Percentiles rank a stretch among this genome's conserved stretches.
These are phyloP conservation scores for Protonemura montana DNA, from an alignment of 2,888 invertebrate genomes.

Conservation along the genomic window DNA sequence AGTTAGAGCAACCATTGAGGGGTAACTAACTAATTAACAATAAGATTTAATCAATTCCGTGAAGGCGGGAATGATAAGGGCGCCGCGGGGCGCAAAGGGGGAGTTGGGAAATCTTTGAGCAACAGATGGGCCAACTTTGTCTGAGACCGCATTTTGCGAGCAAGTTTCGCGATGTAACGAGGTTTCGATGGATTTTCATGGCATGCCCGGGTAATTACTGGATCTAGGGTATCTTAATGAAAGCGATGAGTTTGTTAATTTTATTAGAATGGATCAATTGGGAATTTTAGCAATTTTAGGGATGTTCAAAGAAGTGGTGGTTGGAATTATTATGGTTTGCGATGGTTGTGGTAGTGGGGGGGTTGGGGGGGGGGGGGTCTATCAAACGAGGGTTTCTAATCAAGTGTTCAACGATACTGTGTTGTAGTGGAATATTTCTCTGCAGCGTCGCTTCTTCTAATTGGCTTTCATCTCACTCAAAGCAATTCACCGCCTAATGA, in stretches of 20 bases:
- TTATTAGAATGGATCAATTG: background rate
- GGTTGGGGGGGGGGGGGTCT: background rate
- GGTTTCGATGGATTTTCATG: background rate
- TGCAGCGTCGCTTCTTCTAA: background rate
- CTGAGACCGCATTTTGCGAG: background rate
- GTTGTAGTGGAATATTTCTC: background rate
- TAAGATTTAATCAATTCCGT: slow-evolving; percentile 48
- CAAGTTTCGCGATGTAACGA: background rate
- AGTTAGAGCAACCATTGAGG: slow-evolving; percentile 34
- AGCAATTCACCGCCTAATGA: background rate
- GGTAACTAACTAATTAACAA: slow-evolving; percentile 47
- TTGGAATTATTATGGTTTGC: background rate
- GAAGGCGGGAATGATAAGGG: slow-evolving; percentile 40
- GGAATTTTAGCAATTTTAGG: slow-evolving; percentile 4
- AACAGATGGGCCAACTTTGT: slow-evolving; percentile 37
- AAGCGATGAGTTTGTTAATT: slow-evolving; percentile 2
- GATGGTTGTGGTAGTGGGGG: background rate
- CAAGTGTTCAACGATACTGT: background rate
- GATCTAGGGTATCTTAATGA: slow-evolving; percentile 9
- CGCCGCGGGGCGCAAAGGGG: slow-evolving; percentile 15
- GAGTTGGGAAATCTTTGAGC: slow-evolving; percentile 34
- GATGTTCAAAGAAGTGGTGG: slow-evolving; percentile 7
- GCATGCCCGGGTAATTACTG: background rate
- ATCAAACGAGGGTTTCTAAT: background rate
- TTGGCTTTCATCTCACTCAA: background rate